Conservation (phyloP, 2,888 invertebrate genomes). For the Pammene aurita region DNA sequence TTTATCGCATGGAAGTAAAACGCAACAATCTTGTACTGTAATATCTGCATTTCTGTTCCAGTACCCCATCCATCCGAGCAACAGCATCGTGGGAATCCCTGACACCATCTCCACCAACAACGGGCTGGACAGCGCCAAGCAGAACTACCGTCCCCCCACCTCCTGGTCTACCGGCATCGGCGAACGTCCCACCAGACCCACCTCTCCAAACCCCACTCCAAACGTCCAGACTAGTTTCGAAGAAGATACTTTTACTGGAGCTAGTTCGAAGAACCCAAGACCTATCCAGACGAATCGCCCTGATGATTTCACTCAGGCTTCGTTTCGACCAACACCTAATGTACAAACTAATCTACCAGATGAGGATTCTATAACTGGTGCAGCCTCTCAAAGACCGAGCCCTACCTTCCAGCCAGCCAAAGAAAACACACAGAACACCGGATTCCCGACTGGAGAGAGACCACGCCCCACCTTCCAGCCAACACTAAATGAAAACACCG, state of each 20-base stretch:
- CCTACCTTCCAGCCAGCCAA: conserved; percentile 53
- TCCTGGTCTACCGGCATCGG: conserved; percentile 81
- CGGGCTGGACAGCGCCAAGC: conserved; percentile 71
- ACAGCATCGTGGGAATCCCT: conserved; percentile 71
- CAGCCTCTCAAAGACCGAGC: conserved; percentile 59
- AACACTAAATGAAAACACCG: conserved; percentile 45
- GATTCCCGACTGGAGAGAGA: conserved; percentile 54
- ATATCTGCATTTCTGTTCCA: conserved; percentile 50
- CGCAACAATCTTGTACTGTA: not conserved
- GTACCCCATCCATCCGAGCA: conserved; percentile 71
- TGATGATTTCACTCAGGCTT: not conserved
- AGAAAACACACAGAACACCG: conserved; percentile 44
- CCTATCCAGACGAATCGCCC: not conserved
- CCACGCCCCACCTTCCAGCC: conserved; percentile 41
- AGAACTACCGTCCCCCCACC: conserved; percentile 78
- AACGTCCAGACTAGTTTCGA: not conserved
- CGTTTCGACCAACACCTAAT: conserved; percentile 47
- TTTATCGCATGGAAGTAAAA: no score
- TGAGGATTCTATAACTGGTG: conserved; percentile 49
- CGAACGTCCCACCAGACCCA: conserved; percentile 11
- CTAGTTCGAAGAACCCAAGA: not conserved
- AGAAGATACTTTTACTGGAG: not conserved
- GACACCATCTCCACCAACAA: conserved; percentile 74
- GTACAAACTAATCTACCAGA: conserved; percentile 40
- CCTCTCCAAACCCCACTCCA: not conserved